Base-by-base conservation (phyloP, 2,113 vertebrate genomes). In the Edolisoma coerulescens region DNA sequence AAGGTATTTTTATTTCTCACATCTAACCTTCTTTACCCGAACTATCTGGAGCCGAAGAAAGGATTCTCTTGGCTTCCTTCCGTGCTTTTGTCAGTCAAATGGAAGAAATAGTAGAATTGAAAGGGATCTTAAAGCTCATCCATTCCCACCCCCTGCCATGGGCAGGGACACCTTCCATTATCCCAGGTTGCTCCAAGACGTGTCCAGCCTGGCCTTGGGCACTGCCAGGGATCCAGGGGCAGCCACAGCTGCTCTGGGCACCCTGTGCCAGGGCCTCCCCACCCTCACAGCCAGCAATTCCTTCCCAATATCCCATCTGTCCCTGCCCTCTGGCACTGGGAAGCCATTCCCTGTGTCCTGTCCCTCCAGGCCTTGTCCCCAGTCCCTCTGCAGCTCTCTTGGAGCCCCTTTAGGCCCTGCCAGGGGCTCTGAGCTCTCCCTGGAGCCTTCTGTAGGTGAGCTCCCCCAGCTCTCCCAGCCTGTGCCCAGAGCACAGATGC, bases 141-240 rank as follows among this genome's bases (percentile, higher is more conserved):
- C n/a, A 19, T 5, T 47, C 0, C 14, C n/a, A 68, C 4, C 3
- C 3, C 7, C 9, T 53, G 28, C 11, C 20, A 22, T 35, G 16
- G 8, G 6, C 39, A 47, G 28, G 28, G n/a, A 47, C 41, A 27
- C 0, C 7, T 83, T 2, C 47, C 24, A 35, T 24, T 18, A 0
- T 3, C 9, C 30, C 70, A 75, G 24, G 9, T 0, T 15, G 33
- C 24, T 60, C 33, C 19, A 9, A 75, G 23, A 19, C 45, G 16
- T 0, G 0, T 53, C 69, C 60, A 89, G 0, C 33, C 53, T 75
- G 69, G 4, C 13, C 53, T 39, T 11, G 68, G 44, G 1, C 37
- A 39, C 13, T 67, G 0, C 28, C 59, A 81, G 52, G 44, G 59
- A 44, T 65, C 6, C 81, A 74, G 44, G 37, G 18, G 0, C 68